Conservation (phyloP, 2,888 invertebrate genomes). For the Callyntrura guangdongensis region DNA sequence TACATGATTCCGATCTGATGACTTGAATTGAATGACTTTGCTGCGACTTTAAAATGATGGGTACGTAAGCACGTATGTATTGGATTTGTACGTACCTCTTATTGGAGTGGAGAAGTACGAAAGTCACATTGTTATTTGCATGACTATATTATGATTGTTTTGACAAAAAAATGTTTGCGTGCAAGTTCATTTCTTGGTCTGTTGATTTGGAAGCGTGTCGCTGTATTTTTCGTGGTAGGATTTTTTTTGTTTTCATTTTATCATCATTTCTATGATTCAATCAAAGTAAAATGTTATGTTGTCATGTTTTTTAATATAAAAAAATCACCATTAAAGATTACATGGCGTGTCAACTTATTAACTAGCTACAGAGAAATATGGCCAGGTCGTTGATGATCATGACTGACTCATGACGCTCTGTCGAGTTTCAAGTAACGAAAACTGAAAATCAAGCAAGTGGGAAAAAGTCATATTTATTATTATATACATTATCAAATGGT, state of each 20-base stretch:
- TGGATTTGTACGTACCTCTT: neutral
- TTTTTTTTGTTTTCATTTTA: neutral
- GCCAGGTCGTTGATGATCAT: neutral
- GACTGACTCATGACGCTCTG: no score
- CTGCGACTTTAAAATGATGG: neutral
- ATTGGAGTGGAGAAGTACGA: neutral
- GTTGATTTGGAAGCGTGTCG: no score
- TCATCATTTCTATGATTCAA: neutral
- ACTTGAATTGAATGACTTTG: conserved; percentile 18
- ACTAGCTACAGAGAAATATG: no score
- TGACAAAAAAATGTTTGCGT: neutral
- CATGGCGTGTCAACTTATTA: no score
- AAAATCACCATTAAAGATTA: neutral
- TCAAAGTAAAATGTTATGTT: neutral
- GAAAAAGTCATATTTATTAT: conserved; percentile 21
- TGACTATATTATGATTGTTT: neutral
- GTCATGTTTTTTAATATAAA: conserved; percentile 1
- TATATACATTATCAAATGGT: neutral
- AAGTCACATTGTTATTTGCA: neutral
- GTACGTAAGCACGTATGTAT: neutral
- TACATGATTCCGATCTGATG: neutral
- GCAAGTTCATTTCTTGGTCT: no score
- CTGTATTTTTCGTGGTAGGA: neutral
- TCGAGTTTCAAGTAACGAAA: no score
- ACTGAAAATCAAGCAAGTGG: conserved; percentile 1